Percentiles rank a stretch among this genome's conserved stretches.
phyloP scores from a whole-genome alignment of 2,797 vertebrate species.

The Pempheris klunzingeri region DNA sequence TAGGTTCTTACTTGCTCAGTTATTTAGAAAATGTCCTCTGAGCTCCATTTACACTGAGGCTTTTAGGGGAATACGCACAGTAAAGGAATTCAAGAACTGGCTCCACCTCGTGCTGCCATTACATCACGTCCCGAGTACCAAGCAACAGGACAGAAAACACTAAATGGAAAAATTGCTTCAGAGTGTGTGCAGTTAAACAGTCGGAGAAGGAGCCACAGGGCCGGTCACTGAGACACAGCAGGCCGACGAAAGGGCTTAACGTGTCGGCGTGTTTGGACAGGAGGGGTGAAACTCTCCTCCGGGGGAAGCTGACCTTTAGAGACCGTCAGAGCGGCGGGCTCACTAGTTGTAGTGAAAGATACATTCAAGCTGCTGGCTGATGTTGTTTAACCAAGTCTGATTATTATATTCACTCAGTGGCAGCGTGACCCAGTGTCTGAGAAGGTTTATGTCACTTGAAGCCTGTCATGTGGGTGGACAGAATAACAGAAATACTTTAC shows the following conservation, averaged over 20 bases:
- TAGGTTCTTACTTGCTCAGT: background rate
- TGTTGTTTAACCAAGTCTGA: background rate
- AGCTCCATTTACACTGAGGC: conserved; percentile 36
- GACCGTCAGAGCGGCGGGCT: background rate
- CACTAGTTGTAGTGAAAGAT: background rate
- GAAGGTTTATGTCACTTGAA: background rate
- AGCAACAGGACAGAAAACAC: conserved; percentile 72
- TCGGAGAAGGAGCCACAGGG: conserved; percentile 17
- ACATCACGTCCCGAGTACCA: conserved; percentile 67
- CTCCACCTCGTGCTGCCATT: conserved; percentile 68
- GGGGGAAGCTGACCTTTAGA: too few species aligned
- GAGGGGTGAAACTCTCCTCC: conserved; percentile 2
- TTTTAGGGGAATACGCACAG: conserved; percentile 56
- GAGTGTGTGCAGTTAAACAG: conserved; percentile 17
- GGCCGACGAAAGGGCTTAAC: background rate
- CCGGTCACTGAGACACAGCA: conserved; percentile 10
- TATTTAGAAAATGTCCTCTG: background rate
- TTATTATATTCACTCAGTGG: background rate
- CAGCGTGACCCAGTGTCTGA: background rate
- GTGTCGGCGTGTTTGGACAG: conserved; percentile 20
- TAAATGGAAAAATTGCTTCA: conserved; percentile 71
- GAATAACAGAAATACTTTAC: background rate
- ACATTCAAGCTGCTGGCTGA: background rate
- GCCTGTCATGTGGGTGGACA: background rate
- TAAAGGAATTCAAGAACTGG: conserved; percentile 68